phyloP scores from a whole-genome alignment of 2,797 vertebrate genomes.

The Pseudochaenichthys georgianus region DNA sequence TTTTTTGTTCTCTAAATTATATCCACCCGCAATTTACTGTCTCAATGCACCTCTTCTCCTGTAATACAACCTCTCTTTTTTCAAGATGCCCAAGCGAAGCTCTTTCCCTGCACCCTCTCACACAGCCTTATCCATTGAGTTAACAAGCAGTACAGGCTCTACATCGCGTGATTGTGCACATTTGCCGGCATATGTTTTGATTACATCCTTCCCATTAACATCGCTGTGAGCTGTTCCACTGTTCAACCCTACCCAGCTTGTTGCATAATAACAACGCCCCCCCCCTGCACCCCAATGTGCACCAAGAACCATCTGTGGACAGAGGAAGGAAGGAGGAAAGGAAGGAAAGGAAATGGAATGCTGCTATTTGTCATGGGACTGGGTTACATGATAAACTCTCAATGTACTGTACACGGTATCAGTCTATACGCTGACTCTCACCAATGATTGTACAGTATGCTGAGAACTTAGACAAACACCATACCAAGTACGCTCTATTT shows the following conservation, averaged over 20 bases:
- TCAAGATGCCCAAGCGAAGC: slow-evolving; percentile 9
- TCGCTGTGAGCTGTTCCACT: slow-evolving; percentile 8
- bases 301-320: slow-evolving; percentile 60
- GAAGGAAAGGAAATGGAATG: slow-evolving; percentile 67
- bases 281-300: neutral
- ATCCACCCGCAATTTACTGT: neutral
- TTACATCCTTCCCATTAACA: slow-evolving; percentile 8
- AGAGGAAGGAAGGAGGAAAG: slow-evolving; percentile 69
- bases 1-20: neutral
- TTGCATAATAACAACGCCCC: slow-evolving; percentile 19
- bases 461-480: too few relatives aligned
- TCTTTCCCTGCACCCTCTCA: neutral
- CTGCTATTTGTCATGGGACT: slow-evolving; percentile 42
- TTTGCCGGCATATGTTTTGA: slow-evolving; percentile 54
- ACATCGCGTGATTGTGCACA: slow-evolving; percentile 6
- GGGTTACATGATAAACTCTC: slow-evolving; percentile 45
- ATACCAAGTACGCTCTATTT: neutral
- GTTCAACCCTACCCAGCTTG: slow-evolving; percentile 3
- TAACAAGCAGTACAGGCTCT: slow-evolving; percentile 5
- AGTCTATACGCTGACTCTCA: neutral
- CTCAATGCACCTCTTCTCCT: neutral
- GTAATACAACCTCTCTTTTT: neutral
- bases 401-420: slow-evolving; percentile 1
- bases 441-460: neutral
- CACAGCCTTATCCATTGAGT: neutral